These are phyloP conservation scores for Parasteatoda lunata DNA, from an alignment of 2,888 invertebrate genomes.

Conservation along the genomic window DNA sequence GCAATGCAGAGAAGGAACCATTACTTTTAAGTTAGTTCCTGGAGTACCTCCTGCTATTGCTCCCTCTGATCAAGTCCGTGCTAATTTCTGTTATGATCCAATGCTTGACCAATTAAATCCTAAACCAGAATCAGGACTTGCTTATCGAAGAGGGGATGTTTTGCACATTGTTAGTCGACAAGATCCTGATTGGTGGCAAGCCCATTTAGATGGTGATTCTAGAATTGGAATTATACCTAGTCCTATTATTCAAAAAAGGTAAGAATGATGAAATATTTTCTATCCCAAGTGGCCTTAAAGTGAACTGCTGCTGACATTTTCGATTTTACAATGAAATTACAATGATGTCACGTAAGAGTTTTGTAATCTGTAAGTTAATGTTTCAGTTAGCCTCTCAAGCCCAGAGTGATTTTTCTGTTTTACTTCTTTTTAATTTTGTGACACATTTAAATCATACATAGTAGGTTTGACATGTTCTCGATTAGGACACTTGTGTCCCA, in stretches of 20 bases:
- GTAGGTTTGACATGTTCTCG: too few species aligned
- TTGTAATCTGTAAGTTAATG: too few species aligned
- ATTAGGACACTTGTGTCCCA: too few species aligned
- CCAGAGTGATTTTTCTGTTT: too few species aligned
- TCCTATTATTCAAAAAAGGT: conserved; percentile 84
- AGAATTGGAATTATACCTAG: conserved; percentile 96
- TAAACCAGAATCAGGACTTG: conserved; percentile 95
- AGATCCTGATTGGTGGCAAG: conserved; percentile 84
- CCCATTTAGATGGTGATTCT: conserved; percentile 72
- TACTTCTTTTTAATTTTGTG: too few species aligned
- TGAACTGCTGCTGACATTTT: too few species aligned
- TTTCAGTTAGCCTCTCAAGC: too few species aligned
- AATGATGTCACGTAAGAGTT: too few species aligned
- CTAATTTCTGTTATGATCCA: conserved; percentile 93
- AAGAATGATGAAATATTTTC: neutral
- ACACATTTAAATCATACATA: too few species aligned
- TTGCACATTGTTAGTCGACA: conserved; percentile 95
- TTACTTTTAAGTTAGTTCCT: conserved; percentile 95
- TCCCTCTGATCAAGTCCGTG: conserved; percentile 92
- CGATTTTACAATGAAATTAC: too few species aligned
- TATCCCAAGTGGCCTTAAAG: too few species aligned
- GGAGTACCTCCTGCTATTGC: conserved; percentile 79
- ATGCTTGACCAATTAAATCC: conserved; percentile 92
- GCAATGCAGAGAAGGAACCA: conserved; percentile 96
- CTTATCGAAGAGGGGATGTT: conserved; percentile 93